phyloP scores from a whole-genome alignment of 2,113 vertebrate species.

The Cinclus mexicanus region DNA sequence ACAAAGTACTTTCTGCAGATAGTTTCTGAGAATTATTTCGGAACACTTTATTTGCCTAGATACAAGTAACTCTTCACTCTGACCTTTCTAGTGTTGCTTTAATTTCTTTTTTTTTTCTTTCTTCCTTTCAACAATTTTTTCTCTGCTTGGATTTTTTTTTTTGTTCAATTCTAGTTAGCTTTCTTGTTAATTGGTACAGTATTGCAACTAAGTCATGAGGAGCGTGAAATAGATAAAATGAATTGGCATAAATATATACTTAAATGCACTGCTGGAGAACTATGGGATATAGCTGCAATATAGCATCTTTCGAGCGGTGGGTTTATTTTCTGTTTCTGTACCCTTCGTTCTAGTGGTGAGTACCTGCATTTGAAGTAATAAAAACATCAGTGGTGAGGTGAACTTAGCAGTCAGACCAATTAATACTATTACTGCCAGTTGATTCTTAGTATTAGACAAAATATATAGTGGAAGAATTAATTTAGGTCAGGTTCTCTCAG shows the following conservation, averaged over 20 bases:
- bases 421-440: not conserved
- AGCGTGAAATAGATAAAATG: not conserved
- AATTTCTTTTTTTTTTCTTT: not conserved
- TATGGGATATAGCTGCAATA: not conserved
- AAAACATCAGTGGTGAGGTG: not conserved
- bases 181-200: not conserved
- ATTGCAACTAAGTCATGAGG: not conserved
- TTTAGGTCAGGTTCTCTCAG: not conserved
- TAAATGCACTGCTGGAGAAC: not conserved
- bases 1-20: not conserved
- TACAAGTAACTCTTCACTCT: not conserved
- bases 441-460: not conserved
- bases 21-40: not conserved
- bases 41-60: not conserved
- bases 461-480: not conserved
- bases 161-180: not conserved
- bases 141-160: not conserved
- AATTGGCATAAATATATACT: not conserved
- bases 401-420: not conserved
- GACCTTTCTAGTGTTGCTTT: not conserved
- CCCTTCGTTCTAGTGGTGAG: not conserved
- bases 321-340: not conserved
- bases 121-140: not conserved
- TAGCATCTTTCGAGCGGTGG: not conserved
- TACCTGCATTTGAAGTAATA: not conserved